phyloP scores from a whole-genome alignment of 1,140 invertebrate genomes.

The Agrypnia vestita region DNA sequence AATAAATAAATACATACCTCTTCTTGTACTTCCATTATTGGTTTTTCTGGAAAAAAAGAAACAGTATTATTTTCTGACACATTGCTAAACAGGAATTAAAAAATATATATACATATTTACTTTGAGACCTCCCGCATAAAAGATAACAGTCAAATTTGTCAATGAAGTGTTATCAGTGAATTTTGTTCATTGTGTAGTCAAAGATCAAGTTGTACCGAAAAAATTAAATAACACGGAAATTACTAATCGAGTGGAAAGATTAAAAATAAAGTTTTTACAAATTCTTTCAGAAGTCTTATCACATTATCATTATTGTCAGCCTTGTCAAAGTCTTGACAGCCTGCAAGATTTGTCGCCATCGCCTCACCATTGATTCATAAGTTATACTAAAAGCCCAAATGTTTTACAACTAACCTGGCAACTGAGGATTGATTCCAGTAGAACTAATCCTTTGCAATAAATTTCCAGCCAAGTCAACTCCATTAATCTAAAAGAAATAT shows the following conservation, averaged over 20 bases:
- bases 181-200: too few relatives aligned
- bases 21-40: constrained; percentile 61
- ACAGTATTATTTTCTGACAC: constrained; percentile 14
- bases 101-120: background rate
- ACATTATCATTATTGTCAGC: too few relatives aligned
- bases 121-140: background rate
- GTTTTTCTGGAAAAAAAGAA: constrained; percentile 63
- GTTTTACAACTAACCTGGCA: constrained; percentile 63
- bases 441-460: constrained; percentile 65
- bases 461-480: constrained; percentile 64
- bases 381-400: background rate
- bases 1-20: constrained; percentile 59
- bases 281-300: too few relatives aligned
- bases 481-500: constrained; percentile 70
- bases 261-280: too few relatives aligned
- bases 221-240: too few relatives aligned
- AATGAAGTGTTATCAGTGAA: too few relatives aligned
- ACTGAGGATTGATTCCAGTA: constrained; percentile 67
- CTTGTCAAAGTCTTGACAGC: too few relatives aligned
- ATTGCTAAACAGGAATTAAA: background rate
- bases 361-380: background rate
- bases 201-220: too few relatives aligned
- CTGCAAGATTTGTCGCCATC: too few relatives aligned
- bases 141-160: background rate
- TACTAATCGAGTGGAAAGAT: too few relatives aligned